A percentile compares a stretch with the other conserved stretches of the same genome.
These are phyloP conservation scores for Siphamia tubifer DNA, from an alignment of 2,113 vertebrate species.

Conservation along the genomic window DNA sequence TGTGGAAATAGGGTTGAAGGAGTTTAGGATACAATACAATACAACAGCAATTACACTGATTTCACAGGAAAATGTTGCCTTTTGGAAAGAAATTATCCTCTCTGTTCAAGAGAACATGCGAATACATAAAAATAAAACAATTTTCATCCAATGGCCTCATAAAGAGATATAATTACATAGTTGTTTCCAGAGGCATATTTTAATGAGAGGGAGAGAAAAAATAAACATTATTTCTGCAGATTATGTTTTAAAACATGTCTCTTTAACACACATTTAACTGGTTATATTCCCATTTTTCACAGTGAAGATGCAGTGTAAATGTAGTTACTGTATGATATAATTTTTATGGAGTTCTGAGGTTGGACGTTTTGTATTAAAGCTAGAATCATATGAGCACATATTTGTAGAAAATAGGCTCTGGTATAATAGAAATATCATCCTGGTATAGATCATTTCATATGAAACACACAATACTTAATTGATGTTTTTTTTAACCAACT, in stretches of 20 bases:
- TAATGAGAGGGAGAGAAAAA: background rate
- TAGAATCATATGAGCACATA: too few species aligned
- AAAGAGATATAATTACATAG: background rate
- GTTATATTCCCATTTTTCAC: background rate
- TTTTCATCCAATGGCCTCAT: background rate
- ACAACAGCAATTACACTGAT: background rate
- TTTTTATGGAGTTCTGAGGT: too few species aligned
- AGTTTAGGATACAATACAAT: background rate
- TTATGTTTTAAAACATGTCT: background rate
- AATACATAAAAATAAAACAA: background rate
- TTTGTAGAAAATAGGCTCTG: too few species aligned
- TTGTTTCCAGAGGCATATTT: conserved; percentile 4
- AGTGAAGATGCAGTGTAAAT: background rate
- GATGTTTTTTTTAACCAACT: too few species aligned
- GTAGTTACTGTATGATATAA: background rate
- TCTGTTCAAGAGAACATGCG: background rate
- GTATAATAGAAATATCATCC: too few species aligned
- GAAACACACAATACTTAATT: too few species aligned
- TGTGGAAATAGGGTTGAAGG: background rate
- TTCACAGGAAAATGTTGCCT: background rate
- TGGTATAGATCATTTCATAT: too few species aligned
- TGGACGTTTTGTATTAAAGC: too few species aligned
- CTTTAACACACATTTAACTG: background rate
- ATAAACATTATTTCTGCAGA: background rate
- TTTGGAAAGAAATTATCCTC: background rate